Percentiles rank a stretch among this genome's conserved stretches.
Conservation (phyloP, 2,113 vertebrate species). For the Apaloderma vittatum region DNA sequence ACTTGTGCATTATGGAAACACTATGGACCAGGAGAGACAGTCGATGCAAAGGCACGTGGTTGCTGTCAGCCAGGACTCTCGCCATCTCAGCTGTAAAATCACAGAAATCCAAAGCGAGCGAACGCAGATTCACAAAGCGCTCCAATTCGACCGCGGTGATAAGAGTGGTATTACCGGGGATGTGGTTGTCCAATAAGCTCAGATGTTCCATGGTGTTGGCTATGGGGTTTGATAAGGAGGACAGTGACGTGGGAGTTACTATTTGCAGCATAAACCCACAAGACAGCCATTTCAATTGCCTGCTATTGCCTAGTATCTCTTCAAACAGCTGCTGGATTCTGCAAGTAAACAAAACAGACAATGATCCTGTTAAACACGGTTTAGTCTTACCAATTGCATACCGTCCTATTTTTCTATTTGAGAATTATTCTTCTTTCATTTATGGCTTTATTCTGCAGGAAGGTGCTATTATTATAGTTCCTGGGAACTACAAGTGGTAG, state of each 20-base stretch:
- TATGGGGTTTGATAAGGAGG: slow-evolving; percentile 91
- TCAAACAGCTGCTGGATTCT: slow-evolving; percentile 97
- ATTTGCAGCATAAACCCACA: slow-evolving; percentile 96
- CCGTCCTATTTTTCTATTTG: not conserved
- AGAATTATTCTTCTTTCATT: not conserved
- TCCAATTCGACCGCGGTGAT: slow-evolving; percentile 90
- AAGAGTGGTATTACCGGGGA: slow-evolving; percentile 86
- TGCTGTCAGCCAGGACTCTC: slow-evolving; percentile 88
- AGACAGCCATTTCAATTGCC: slow-evolving; percentile 94
- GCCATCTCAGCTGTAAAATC: slow-evolving; percentile 96
- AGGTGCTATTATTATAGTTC: not conserved
- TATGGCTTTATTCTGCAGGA: not conserved
- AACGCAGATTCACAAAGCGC: slow-evolving; percentile 90
- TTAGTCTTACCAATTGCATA: not conserved
- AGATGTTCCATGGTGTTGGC: slow-evolving; percentile 94
- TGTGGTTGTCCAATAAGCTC: slow-evolving; percentile 93
- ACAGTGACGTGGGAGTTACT: slow-evolving; percentile 92
- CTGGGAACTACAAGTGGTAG: not conserved
- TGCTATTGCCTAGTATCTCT: slow-evolving; percentile 94
- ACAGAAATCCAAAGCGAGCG: slow-evolving; percentile 95
- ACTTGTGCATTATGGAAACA: slow-evolving; percentile 90
- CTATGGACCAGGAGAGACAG: slow-evolving; percentile 95
- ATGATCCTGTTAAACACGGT: slow-evolving; percentile 24
- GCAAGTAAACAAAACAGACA: slow-evolving; percentile 74
- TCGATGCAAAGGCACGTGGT: slow-evolving; percentile 93